These are phyloP conservation scores for Dufourea novaeangliae DNA, from an alignment of 1,140 invertebrate genomes.

Conservation along the genomic window DNA sequence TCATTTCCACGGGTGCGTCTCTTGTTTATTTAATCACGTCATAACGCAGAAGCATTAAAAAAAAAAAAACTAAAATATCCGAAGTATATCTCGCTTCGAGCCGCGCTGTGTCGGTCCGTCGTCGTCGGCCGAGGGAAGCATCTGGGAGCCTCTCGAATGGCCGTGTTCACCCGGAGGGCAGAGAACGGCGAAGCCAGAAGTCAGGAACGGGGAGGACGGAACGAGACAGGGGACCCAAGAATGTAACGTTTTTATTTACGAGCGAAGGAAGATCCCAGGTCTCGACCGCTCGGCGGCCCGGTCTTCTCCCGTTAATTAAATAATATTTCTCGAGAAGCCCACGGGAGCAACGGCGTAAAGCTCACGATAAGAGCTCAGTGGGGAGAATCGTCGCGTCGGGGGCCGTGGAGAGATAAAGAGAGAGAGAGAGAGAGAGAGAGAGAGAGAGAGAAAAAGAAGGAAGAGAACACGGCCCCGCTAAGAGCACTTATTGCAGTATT, in stretches of 20 bases:
- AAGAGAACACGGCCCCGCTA: conserved; percentile 72
- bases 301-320: conserved; percentile 78
- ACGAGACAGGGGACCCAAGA: conserved; percentile 43
- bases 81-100: no score
- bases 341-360: conserved; percentile 68
- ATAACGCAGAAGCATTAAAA: no score
- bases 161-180: no score
- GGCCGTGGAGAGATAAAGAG: neutral
- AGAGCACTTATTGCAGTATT: conserved; percentile 80
- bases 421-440: no score
- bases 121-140: no score
- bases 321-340: conserved; percentile 77
- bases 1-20: no score
- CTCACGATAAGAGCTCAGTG: conserved; percentile 64
- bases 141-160: no score
- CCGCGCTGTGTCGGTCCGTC: no score
- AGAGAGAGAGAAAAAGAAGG: no score
- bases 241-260: conserved; percentile 76
- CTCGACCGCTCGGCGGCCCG: conserved; percentile 55
- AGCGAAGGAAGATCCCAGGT: conserved; percentile 61
- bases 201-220: conserved; percentile 2
- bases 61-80: no score
- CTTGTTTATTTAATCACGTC: no score
- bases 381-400: conserved; percentile 51
- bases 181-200: neutral